A percentile compares a stretch with the other conserved stretches of the same genome.
Evolutionary conservation across 2,797 vertebrate genomes (phyloP).

Genomic region (Paedocypris micromegethes): DNA sequence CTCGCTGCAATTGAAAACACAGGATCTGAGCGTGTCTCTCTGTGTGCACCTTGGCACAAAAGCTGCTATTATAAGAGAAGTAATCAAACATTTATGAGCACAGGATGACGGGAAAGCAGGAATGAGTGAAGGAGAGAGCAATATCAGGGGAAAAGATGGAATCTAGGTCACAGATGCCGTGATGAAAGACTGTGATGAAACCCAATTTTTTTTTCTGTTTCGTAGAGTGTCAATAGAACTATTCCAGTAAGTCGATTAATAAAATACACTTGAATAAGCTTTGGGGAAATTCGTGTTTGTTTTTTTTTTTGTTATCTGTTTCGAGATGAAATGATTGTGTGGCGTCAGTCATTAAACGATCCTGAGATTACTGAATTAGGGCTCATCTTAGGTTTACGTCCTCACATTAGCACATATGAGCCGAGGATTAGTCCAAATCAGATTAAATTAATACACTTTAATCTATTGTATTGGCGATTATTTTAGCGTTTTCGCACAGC

Average conservation of each 20-base stretch:
- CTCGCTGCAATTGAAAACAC: slow-evolving; percentile 44
- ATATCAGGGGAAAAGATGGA: slow-evolving; percentile 54
- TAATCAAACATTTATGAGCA: slow-evolving; percentile 75
- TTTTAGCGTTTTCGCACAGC: background rate
- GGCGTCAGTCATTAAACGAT: background rate
- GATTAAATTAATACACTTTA: slow-evolving; percentile 28
- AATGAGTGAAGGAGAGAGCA: slow-evolving; percentile 22
- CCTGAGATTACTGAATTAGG: slow-evolving; percentile 4
- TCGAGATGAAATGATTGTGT: background rate
- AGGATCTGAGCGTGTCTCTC: slow-evolving; percentile 10
- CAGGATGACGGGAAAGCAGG: slow-evolving; percentile 55
- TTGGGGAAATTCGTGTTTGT: background rate
- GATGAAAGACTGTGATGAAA: slow-evolving; percentile 57
- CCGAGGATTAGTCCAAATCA: slow-evolving; percentile 17
- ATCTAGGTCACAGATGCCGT: slow-evolving; percentile 71
- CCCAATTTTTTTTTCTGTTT: slow-evolving; percentile 14
- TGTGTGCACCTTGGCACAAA: slow-evolving; percentile 53
- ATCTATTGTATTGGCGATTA: slow-evolving; percentile 13
- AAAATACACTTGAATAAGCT: no score
- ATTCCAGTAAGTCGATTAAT: background rate
- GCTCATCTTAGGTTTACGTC: slow-evolving; percentile 5
- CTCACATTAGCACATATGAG: slow-evolving; percentile 9
- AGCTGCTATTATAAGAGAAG: slow-evolving; percentile 66
- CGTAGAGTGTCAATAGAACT: background rate
- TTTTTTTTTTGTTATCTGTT: background rate